Conservation (phyloP, 1,140 invertebrate genomes). For the Oppia nitens region DNA sequence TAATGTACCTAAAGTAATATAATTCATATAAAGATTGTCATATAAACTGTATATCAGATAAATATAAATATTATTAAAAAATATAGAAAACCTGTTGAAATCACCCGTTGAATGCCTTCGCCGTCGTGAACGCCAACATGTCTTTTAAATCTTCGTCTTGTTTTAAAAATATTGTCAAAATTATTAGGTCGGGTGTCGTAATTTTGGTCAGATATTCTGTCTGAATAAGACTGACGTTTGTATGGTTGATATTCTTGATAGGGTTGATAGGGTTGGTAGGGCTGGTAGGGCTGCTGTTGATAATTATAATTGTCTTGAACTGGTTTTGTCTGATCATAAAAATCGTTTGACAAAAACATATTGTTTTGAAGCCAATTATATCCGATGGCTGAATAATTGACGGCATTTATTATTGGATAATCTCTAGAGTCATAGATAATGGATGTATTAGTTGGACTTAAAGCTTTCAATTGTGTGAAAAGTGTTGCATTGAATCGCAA, state of each 20-base stretch:
- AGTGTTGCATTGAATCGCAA: constrained; percentile 48
- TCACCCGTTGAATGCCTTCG: constrained; percentile 30
- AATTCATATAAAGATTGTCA: too few species aligned
- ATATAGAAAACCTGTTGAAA: constrained; percentile 29
- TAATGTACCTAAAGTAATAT: constrained; percentile 27
- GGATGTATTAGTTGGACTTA: constrained; percentile 31
- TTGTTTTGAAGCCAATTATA: constrained; percentile 29
- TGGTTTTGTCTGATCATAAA: background rate
- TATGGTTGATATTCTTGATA: constrained; percentile 6
- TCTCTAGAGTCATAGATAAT: constrained; percentile 25
- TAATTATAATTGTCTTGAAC: background rate
- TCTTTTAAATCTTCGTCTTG: constrained; percentile 19
- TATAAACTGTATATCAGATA: background rate
- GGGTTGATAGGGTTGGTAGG: too few species aligned
- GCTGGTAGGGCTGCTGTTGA: background rate
- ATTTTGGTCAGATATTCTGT: background rate
- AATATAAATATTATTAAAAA: background rate
- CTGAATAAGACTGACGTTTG: background rate
- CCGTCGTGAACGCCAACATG: constrained; percentile 34
- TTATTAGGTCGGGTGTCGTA: background rate
- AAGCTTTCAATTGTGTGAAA: constrained; percentile 44
- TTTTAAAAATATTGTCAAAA: too few species aligned
- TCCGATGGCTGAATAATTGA: constrained; percentile 32
- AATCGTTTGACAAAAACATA: constrained; percentile 26
- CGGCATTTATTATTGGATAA: constrained; percentile 27